Percentiles rank a stretch among this genome's conserved stretches.
Evolutionary conservation across 30 jellyfish, hydroid and myxozoan species (phyloP).

Genomic region (Phacellophora camtschatica): DNA sequence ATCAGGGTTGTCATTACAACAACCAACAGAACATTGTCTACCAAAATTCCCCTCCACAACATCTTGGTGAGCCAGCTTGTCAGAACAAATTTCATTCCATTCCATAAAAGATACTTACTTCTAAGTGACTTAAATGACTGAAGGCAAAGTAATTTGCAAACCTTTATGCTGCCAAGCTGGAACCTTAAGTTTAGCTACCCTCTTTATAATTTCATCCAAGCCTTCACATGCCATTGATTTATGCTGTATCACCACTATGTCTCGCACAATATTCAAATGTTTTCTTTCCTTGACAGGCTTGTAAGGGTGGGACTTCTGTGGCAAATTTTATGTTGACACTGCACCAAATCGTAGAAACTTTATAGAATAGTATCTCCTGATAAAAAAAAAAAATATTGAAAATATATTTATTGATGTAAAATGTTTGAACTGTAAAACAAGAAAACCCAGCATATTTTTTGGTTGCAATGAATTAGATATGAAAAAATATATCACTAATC

Average conservation of each 20-base stretch:
- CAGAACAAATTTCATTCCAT: constrained; percentile 33
- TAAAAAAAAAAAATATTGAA: neutral
- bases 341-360: constrained; percentile 22
- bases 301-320: constrained; percentile 3
- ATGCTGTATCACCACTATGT: neutral
- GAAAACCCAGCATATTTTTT: no score
- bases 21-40: constrained; percentile 33
- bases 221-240: neutral
- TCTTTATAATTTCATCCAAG: constrained; percentile 2
- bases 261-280: constrained; percentile 13
- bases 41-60: constrained; percentile 55
- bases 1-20: constrained; percentile 30
- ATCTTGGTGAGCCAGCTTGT: constrained; percentile 42
- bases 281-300: constrained; percentile 18
- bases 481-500: no score
- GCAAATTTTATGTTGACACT: constrained; percentile 3
- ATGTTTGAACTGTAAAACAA: no score
- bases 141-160: constrained; percentile 26
- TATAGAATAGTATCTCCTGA: no score
- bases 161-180: constrained; percentile 47
- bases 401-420: no score
- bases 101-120: neutral
- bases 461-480: no score
- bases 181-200: constrained; percentile 3
- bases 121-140: constrained; percentile 21